phyloP scores from a whole-genome alignment of 1,140 invertebrate species.

The Pissodes strobi region DNA sequence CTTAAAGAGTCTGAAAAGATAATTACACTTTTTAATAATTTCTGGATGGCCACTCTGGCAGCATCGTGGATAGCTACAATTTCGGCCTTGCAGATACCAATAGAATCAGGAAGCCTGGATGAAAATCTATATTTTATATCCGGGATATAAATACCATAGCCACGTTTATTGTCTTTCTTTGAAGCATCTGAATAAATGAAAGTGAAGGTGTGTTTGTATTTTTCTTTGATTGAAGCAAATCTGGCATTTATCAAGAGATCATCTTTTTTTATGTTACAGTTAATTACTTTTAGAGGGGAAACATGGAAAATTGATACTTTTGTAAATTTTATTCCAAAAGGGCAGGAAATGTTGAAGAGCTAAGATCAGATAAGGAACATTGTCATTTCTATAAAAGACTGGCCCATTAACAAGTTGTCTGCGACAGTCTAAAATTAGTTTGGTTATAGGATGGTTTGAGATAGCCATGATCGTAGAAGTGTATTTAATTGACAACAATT shows the following conservation, averaged over 20 bases:
- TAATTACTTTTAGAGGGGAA: not conserved
- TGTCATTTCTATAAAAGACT: not conserved
- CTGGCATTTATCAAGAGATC: not conserved
- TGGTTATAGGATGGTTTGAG: constrained; percentile 13
- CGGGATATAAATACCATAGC: constrained; percentile 9
- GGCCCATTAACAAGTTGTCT: not conserved
- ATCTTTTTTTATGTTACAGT: not conserved
- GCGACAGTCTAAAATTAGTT: not conserved
- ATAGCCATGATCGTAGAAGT: constrained; percentile 1
- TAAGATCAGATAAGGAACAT: not conserved
- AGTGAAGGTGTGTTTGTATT: not conserved
- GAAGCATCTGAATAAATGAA: constrained; percentile 28
- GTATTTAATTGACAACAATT: constrained; percentile 22
- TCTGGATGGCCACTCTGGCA: not conserved
- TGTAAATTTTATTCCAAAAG: constrained; percentile 1
- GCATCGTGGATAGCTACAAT: constrained; percentile 22
- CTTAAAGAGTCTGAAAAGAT: constrained; percentile 29
- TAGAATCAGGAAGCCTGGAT: not conserved
- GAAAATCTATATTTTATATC: constrained; percentile 8
- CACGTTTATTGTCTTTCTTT: not conserved
- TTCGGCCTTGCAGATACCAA: constrained; percentile 24
- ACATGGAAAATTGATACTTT: not conserved
- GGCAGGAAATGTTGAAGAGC: not conserved
- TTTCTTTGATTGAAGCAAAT: not conserved
- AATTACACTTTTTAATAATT: constrained; percentile 17